Conservation (phyloP, 2,888 invertebrate species). For the Bombylius major region DNA sequence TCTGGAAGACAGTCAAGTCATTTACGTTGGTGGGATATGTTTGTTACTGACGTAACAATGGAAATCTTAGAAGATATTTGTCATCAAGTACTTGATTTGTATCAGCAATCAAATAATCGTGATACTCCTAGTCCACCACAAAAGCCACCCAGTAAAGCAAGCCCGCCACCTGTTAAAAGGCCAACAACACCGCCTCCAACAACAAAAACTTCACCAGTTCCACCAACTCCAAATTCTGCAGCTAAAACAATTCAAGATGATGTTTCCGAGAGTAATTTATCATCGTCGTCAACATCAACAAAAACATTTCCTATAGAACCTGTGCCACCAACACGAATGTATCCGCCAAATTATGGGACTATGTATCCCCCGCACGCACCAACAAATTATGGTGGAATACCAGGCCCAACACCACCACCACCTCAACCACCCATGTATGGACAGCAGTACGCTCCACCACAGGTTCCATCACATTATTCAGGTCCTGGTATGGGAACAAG, state of each 20-base stretch:
- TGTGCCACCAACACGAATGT: slow-evolving; percentile 20
- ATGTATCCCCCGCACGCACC: slow-evolving; percentile 32
- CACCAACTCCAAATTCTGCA: background rate
- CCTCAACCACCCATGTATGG: slow-evolving; percentile 28
- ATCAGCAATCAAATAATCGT: slow-evolving; percentile 58
- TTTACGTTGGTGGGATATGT: slow-evolving; percentile 95
- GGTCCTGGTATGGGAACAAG: background rate
- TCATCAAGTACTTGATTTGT: slow-evolving; percentile 87
- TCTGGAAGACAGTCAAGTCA: slow-evolving; percentile 63
- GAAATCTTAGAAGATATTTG: slow-evolving; percentile 94
- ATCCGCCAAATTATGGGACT: slow-evolving; percentile 38
- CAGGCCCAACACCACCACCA: slow-evolving; percentile 24
- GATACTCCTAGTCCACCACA: slow-evolving; percentile 58
- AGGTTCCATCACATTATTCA: slow-evolving; percentile 13
- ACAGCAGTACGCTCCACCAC: slow-evolving; percentile 38
- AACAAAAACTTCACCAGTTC: background rate
- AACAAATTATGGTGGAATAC: slow-evolving; percentile 11
- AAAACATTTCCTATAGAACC: slow-evolving; percentile 14
- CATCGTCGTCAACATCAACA: slow-evolving; percentile 8
- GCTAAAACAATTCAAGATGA: slow-evolving; percentile 5
- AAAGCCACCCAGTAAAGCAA: slow-evolving; percentile 33
- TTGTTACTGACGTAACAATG: slow-evolving; percentile 88
- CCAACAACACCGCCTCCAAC: slow-evolving; percentile 15
- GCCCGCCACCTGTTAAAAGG: slow-evolving; percentile 15
- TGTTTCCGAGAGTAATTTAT: slow-evolving; percentile 9